Evolutionary conservation across 2,888 invertebrate genomes (phyloP).

Genomic region (Aplocera efformata): DNA sequence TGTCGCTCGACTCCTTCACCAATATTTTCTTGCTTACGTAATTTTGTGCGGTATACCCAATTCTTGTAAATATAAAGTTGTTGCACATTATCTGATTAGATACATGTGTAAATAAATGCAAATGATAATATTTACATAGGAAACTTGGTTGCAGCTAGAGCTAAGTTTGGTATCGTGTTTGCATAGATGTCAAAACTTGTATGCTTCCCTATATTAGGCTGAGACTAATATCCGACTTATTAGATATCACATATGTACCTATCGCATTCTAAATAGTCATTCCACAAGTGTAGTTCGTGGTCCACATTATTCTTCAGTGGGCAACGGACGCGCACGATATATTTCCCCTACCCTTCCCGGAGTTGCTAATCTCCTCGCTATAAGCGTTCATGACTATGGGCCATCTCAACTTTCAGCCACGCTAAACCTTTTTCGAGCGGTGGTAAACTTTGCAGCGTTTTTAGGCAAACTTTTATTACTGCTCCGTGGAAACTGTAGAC

Average conservation of each 20-base stretch:
- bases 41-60: background rate
- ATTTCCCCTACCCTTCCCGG: conserved; percentile 5
- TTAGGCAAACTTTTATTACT: conserved; percentile 1
- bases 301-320: conserved; percentile 39
- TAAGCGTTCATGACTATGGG: conserved; percentile 19
- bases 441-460: conserved; percentile 3
- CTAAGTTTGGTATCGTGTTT: too few species aligned
- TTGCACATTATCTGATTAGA: too few species aligned
- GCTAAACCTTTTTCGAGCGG: background rate
- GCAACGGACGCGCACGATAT: conserved; percentile 30
- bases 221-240: too few species aligned
- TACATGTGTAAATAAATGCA: too few species aligned
- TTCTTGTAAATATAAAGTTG: too few species aligned
- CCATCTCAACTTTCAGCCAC: conserved; percentile 16
- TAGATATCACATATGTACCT: conserved; percentile 33
- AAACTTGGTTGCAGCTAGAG: too few species aligned
- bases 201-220: too few species aligned
- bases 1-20: conserved; percentile 32
- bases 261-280: conserved; percentile 31
- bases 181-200: too few species aligned
- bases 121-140: too few species aligned
- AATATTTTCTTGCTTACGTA: conserved; percentile 8
- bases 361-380: conserved; percentile 20
- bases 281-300: conserved; percentile 20
- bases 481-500: too few species aligned